phyloP scores from a whole-genome alignment of 2,113 vertebrate species.

The Nanorana parkeri region DNA sequence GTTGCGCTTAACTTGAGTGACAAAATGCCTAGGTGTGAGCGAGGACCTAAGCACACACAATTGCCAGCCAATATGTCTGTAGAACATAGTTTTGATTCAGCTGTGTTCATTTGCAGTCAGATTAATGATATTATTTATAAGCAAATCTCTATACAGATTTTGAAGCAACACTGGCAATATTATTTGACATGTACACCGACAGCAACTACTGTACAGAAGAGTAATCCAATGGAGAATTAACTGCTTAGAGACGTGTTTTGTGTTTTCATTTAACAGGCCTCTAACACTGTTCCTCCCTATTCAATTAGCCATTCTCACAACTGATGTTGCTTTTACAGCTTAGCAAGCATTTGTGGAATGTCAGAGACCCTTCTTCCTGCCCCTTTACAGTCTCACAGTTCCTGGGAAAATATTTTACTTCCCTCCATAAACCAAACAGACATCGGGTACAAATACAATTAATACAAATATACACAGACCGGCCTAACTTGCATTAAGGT shows the following conservation, averaged over 20 bases:
- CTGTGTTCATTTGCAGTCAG: too few species aligned
- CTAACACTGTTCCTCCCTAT: neutral
- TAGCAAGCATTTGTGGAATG: slow-evolving; percentile 47
- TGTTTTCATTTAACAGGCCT: neutral
- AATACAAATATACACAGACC: neutral
- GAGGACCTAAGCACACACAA: too few species aligned
- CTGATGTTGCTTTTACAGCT: neutral
- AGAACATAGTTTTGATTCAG: too few species aligned
- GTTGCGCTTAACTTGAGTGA: too few species aligned
- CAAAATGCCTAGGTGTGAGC: too few species aligned
- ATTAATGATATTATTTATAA: too few species aligned
- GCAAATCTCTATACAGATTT: too few species aligned
- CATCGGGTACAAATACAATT: neutral
- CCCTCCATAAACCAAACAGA: neutral
- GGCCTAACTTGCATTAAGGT: neutral
- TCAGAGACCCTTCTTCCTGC: slow-evolving; percentile 27
- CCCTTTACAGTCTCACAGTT: neutral
- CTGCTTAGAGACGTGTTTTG: neutral
- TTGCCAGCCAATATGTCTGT: too few species aligned
- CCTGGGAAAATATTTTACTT: slow-evolving; percentile 19
- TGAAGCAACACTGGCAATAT: too few species aligned
- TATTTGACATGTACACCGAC: too few species aligned
- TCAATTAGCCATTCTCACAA: neutral
- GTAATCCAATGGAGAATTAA: too few species aligned
- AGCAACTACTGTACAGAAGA: neutral